phyloP scores from a whole-genome alignment of 2,113 vertebrate genomes.

The Cavia porcellus region DNA sequence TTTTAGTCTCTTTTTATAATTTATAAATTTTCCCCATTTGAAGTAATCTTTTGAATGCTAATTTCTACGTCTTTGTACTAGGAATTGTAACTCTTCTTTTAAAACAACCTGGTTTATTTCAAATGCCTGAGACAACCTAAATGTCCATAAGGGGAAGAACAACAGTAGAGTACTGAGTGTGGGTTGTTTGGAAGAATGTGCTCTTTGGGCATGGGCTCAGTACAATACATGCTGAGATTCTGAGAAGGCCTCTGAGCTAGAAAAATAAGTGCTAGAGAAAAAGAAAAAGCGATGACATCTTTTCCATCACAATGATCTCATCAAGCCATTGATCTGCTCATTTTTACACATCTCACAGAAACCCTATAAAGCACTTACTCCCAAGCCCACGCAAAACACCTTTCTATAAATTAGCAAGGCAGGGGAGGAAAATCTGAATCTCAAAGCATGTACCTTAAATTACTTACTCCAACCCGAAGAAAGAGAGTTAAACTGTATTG shows the following conservation, averaged over 20 bases:
- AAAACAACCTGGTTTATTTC: constrained; percentile 38
- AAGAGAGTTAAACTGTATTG: background rate
- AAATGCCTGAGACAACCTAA: background rate
- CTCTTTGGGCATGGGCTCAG: background rate
- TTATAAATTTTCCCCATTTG: constrained; percentile 50
- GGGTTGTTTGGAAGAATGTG: background rate
- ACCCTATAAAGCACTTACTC: background rate
- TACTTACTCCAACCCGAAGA: background rate
- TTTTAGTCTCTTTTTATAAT: constrained; percentile 25
- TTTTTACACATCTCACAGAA: background rate
- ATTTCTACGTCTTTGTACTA: constrained; percentile 2
- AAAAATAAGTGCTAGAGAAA: background rate
- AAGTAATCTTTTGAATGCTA: constrained; percentile 68
- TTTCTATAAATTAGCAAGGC: background rate
- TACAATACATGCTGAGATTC: background rate
- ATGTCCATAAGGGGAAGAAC: background rate
- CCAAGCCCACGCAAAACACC: background rate
- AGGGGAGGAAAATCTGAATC: background rate
- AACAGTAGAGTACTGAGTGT: background rate
- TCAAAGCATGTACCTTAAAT: background rate
- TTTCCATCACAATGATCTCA: background rate
- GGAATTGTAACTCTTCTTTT: constrained; percentile 45
- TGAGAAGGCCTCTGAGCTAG: background rate
- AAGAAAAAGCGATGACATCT: background rate
- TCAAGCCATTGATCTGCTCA: background rate